Conservation (phyloP, 2,797 vertebrate genomes). For the Cryptoblepharus egeriae region DNA sequence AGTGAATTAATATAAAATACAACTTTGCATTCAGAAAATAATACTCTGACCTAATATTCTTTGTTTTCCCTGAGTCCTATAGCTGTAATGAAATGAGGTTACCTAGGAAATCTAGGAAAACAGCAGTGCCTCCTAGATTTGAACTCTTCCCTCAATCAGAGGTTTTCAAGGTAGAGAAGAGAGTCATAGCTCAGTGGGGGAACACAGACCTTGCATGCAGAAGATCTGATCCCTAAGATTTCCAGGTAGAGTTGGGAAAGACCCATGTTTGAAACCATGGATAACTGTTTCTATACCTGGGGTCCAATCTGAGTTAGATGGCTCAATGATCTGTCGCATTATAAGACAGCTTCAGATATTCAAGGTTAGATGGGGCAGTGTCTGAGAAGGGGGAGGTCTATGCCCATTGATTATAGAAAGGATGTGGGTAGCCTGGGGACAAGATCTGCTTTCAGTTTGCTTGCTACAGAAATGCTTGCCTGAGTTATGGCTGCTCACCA, state of each 20-base stretch:
- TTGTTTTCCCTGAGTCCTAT: too few species aligned
- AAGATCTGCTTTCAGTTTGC: not conserved
- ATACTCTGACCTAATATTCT: not conserved
- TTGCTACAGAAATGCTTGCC: not conserved
- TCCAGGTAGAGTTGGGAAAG: too few species aligned
- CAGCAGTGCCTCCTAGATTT: not conserved
- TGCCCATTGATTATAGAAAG: too few species aligned
- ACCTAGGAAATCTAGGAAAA: not conserved
- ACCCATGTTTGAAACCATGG: too few species aligned
- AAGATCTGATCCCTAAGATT: too few species aligned
- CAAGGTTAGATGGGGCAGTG: not conserved
- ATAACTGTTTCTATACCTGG: too few species aligned
- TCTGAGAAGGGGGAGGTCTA: not conserved
- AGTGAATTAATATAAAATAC: not conserved
- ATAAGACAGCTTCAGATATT: too few species aligned
- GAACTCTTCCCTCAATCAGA: not conserved
- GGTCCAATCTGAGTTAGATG: too few species aligned
- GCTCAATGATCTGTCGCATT: too few species aligned
- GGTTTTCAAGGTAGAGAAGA: not conserved
- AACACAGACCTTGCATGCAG: too few species aligned
- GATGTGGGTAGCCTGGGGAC: not conserved
- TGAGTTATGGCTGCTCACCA: not conserved
- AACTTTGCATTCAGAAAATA: slow-evolving; percentile 11
- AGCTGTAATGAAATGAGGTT: not conserved
- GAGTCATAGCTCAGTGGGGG: too few species aligned